Conservation (phyloP, 2,113 vertebrate genomes). For the Phocoena sinus region DNA sequence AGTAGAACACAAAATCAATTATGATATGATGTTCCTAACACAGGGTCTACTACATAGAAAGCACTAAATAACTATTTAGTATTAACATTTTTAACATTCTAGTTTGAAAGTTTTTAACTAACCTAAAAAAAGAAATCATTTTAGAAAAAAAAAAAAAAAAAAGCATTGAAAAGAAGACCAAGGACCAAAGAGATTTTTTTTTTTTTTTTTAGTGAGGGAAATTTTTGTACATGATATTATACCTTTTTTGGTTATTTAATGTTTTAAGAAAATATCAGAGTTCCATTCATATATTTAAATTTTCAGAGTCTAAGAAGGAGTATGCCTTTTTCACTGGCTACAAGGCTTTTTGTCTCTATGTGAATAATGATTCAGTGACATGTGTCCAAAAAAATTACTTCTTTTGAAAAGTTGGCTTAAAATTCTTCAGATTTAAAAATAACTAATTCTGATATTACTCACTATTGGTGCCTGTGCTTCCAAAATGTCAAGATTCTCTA, state of each 20-base stretch:
- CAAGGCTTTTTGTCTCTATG: neutral
- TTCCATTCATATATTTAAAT: neutral
- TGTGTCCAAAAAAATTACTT: neutral
- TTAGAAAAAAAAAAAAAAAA: neutral
- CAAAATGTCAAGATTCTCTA: neutral
- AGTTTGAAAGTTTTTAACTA: neutral
- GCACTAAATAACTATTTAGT: too few species aligned
- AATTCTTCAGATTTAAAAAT: neutral
- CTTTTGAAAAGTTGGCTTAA: neutral
- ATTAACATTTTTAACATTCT: neutral
- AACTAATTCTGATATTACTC: neutral
- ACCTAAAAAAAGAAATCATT: neutral
- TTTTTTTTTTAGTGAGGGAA: neutral
- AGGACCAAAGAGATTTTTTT: neutral
- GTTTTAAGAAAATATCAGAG: neutral
- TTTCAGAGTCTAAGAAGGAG: neutral
- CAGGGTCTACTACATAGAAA: neutral
- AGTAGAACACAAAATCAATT: neutral
- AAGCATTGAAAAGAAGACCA: neutral
- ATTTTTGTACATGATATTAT: fast-evolving
- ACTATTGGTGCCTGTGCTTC: neutral
- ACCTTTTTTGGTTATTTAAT: neutral
- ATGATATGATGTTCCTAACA: neutral
- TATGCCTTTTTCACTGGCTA: neutral
- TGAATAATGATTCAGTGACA: neutral